These are phyloP conservation scores for Enteromius treurensis DNA, from an alignment of 2,797 vertebrate genomes.

Conservation along the genomic window DNA sequence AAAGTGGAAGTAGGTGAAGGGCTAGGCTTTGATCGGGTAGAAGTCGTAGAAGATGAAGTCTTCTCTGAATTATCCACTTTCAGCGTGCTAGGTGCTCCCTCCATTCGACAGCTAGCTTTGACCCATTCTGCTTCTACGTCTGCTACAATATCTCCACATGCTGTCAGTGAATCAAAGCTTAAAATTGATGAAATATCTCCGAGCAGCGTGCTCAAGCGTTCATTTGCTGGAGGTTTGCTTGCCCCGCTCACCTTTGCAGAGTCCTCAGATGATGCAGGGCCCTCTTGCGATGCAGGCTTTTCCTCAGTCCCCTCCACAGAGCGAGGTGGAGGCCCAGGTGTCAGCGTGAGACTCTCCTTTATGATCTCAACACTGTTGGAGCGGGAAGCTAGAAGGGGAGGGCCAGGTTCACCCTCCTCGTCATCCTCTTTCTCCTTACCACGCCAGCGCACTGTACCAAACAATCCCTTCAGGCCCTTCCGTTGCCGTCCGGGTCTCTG, in stretches of 20 bases:
- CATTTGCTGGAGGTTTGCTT: constrained; percentile 76
- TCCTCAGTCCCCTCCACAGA: constrained; percentile 66
- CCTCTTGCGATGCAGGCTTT: constrained; percentile 49
- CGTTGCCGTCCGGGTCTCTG: constrained; percentile 84
- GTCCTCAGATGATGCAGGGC: constrained; percentile 59
- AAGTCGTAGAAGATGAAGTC: constrained; percentile 54
- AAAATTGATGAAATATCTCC: constrained; percentile 97
- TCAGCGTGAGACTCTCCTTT: constrained; percentile 80
- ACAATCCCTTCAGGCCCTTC: constrained; percentile 87
- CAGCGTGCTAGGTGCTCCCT: constrained; percentile 58
- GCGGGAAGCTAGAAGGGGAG: constrained; percentile 79
- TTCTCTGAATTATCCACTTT: constrained; percentile 47
- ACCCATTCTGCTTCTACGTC: constrained; percentile 92
- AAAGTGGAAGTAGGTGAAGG: constrained; percentile 58
- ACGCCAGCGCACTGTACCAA: constrained; percentile 87
- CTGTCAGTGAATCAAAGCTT: constrained; percentile 96
- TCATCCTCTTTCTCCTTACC: constrained; percentile 83
- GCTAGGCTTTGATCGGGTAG: constrained; percentile 64
- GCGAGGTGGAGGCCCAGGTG: constrained; percentile 73
- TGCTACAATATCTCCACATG: constrained; percentile 93
- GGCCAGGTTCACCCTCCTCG: constrained; percentile 77
- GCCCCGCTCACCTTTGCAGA: constrained; percentile 59
- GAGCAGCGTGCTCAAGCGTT: constrained; percentile 88
- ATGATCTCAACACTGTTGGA: constrained; percentile 83
- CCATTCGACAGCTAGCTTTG: constrained; percentile 70